A percentile compares a stretch with the other conserved stretches of the same genome.
Evolutionary conservation across 2,797 vertebrate species (phyloP).

Genomic region (Coregonus suidteri): DNA sequence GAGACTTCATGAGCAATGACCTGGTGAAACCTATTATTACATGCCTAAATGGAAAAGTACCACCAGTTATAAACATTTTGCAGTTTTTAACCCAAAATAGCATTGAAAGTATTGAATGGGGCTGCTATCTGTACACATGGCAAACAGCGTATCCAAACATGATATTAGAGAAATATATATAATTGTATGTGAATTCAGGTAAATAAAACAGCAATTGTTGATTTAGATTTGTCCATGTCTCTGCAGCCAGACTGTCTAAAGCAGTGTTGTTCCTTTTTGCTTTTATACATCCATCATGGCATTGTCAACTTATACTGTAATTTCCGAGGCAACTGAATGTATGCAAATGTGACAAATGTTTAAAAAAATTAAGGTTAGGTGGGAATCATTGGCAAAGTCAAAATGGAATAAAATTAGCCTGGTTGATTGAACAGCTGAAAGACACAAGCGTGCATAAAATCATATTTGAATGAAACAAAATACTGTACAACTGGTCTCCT

Average conservation of each 20-base stretch:
- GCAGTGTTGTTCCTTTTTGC: neutral
- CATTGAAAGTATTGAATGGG: too few species aligned
- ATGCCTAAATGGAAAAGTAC: neutral
- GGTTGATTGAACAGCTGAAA: slow-evolving; percentile 27
- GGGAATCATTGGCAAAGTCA: slow-evolving; percentile 9
- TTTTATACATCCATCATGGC: neutral
- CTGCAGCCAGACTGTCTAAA: slow-evolving; percentile 1
- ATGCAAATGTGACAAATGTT: slow-evolving; percentile 3
- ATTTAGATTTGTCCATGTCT: neutral
- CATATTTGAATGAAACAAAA: slow-evolving; percentile 4
- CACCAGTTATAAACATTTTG: neutral
- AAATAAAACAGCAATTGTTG: neutral
- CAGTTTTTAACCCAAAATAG: too few species aligned
- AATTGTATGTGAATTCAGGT: neutral
- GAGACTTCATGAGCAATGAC: neutral
- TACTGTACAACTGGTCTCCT: slow-evolving; percentile 2
- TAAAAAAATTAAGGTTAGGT: slow-evolving; percentile 9
- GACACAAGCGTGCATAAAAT: slow-evolving; percentile 19
- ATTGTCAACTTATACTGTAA: neutral
- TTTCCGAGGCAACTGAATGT: neutral
- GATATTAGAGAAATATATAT: neutral
- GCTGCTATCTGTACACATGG: too few species aligned
- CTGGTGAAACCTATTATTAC: neutral
- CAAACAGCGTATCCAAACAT: too few species aligned
- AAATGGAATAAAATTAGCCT: slow-evolving; percentile 11